Evolutionary conservation across 2,888 invertebrate genomes (phyloP), one percentile per base, ranked within the genome.

Genomic region (Zygaena filipendulae): DNA sequence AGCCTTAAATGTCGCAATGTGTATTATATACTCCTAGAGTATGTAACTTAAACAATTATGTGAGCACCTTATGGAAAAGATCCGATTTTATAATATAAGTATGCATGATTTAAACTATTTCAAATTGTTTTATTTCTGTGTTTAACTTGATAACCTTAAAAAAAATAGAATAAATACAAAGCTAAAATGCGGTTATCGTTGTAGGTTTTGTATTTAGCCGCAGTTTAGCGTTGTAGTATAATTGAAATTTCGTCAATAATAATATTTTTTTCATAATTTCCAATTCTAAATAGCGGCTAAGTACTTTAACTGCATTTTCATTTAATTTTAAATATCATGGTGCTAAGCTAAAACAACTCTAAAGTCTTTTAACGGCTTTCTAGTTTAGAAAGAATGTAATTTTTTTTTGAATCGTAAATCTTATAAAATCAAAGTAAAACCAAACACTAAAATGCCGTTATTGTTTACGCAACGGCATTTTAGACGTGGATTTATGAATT

Each of bases 371-470:
- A 8, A 20, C 20, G 20, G 5, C 20, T 20, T 20, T 20, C n/a
- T 7, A 20, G 20, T 3, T 20, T 8, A 4, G n/a, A 3, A n/a
- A 8, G 5, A 8, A 7, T 20, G n/a, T 3, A 9, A 20, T n/a
- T n/a, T 8, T 20, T 20, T 20, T 20, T 20, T 20, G 20, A 8
- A 9, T 4, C n/a, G 3, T 20, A 20, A 8, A 8, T 8, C 7
- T 20, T 9, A 20, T 8, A 8, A 20, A 3, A 8, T 8, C 3
- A 3, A 8, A 3, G 3, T 10, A 18, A 6, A 16, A 10, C 5
- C 11, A 18, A 18, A n/a, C 13, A 14, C 31, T 27, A 31, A 26
- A 31, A 27, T 19, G 31, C 31, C 27, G 26, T 27, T 31, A 27
- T 23, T 9, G 20, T 25, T 20, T 12, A 24, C 23, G 16, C 29